Evolutionary conservation across 1,140 invertebrate genomes (phyloP).

Genomic region (Caerostris extrusa): DNA sequence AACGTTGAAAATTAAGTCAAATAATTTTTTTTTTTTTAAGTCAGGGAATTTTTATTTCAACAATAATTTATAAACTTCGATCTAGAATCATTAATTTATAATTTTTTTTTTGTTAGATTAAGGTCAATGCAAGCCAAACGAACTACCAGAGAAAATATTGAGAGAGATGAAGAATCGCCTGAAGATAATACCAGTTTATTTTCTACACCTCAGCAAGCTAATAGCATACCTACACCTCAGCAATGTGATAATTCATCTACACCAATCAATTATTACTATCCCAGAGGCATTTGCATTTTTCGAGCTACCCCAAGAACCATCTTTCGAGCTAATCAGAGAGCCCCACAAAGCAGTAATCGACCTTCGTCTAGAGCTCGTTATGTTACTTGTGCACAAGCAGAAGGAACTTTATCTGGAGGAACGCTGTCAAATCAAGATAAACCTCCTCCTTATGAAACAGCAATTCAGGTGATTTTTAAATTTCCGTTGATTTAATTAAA

Average conservation of each 20-base stretch:
- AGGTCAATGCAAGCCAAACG: slow-evolving; percentile 47
- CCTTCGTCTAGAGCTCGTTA: slow-evolving; percentile 49
- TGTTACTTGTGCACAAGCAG: slow-evolving; percentile 59
- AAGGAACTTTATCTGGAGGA: slow-evolving; percentile 37
- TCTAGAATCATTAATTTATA: too few relatives aligned
- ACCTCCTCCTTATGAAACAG: slow-evolving; percentile 72
- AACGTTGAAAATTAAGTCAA: too few relatives aligned
- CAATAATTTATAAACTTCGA: too few relatives aligned
- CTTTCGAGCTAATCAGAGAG: slow-evolving; percentile 49
- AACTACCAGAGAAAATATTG: slow-evolving; percentile 1
- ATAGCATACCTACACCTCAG: neutral
- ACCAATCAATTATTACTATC: slow-evolving; percentile 55
- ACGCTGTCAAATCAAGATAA: slow-evolving; percentile 68
- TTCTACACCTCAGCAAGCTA: neutral
- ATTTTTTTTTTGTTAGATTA: slow-evolving; percentile 25
- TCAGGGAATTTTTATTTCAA: too few relatives aligned
- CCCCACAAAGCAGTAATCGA: neutral
- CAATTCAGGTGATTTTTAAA: slow-evolving; percentile 55
- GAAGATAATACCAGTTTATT: slow-evolving; percentile 59
- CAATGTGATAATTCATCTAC: slow-evolving; percentile 57
- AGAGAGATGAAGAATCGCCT: neutral
- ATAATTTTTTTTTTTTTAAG: too few relatives aligned
- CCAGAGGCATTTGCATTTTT: slow-evolving; percentile 39
- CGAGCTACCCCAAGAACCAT: slow-evolving; percentile 10
- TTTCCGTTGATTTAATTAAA: neutral